Evolutionary conservation across 2,888 invertebrate species (phyloP).

Genomic region (Cephus pulcher): DNA sequence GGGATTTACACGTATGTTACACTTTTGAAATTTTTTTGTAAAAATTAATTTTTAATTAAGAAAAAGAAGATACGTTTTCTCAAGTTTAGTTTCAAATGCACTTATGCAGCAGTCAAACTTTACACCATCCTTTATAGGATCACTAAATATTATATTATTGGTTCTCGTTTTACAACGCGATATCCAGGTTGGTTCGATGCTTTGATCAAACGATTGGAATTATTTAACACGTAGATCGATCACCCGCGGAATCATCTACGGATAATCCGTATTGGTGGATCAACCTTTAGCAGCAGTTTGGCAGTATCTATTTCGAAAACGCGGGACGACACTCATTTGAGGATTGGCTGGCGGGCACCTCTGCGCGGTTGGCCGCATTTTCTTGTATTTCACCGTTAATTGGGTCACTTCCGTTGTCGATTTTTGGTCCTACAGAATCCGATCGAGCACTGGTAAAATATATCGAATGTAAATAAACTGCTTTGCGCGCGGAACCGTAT

Average conservation of each 20-base stretch:
- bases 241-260: not conserved
- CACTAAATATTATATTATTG: not conserved
- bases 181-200: not conserved
- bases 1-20: not conserved
- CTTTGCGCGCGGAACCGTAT: not conserved
- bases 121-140: not conserved
- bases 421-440: constrained; percentile 11
- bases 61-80: not conserved
- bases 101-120: not conserved
- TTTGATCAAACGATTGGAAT: not conserved
- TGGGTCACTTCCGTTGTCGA: constrained; percentile 62
- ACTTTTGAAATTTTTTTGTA: not conserved
- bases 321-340: constrained; percentile 42
- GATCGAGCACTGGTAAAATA: not conserved
- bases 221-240: not conserved
- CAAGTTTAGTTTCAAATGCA: not conserved
- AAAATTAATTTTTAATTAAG: not conserved
- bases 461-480: constrained; percentile 32
- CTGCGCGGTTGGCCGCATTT: constrained; percentile 61
- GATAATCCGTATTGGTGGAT: constrained; percentile 26
- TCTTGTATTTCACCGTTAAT: constrained; percentile 57
- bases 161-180: not conserved
- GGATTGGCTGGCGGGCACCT: constrained; percentile 54
- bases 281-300: constrained; percentile 51
- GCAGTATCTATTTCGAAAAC: constrained; percentile 61